These are phyloP conservation scores for Hydractinia echinata DNA, from an alignment of 30 jellyfish, hydroid and myxozoan species.

Conservation along the genomic window DNA sequence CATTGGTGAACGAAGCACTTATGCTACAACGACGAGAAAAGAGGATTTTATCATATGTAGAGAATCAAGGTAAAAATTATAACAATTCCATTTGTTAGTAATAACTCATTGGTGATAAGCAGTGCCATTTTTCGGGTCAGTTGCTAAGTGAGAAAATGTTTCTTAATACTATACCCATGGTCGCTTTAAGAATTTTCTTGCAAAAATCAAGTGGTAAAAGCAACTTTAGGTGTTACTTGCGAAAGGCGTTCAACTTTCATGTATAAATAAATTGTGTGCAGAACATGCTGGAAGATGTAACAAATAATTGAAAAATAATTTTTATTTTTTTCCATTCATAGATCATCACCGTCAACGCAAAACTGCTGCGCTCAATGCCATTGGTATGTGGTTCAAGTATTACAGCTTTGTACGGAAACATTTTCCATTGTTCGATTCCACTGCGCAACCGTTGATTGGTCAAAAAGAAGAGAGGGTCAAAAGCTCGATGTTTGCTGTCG, in stretches of 20 bases:
- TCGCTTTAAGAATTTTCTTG: too few relatives aligned
- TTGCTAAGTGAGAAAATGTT: too few relatives aligned
- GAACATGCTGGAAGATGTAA: too few relatives aligned
- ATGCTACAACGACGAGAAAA: constrained; percentile 72
- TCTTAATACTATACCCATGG: too few relatives aligned
- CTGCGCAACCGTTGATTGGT: background rate
- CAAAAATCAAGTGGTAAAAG: too few relatives aligned
- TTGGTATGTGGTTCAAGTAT: constrained; percentile 63
- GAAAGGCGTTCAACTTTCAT: too few relatives aligned
- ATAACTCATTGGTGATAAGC: too few relatives aligned
- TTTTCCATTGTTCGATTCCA: background rate
- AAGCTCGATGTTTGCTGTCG: background rate
- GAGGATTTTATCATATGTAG: constrained; percentile 71
- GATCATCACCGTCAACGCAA: constrained; percentile 43
- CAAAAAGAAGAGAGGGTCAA: background rate
- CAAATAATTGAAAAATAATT: too few relatives aligned
- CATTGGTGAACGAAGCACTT: constrained; percentile 75
- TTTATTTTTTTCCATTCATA: background rate
- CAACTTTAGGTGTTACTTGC: too few relatives aligned
- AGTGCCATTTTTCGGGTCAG: too few relatives aligned
- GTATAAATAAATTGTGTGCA: too few relatives aligned
- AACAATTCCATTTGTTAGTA: too few relatives aligned
- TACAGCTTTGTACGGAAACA: constrained; percentile 15
- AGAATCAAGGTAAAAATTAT: constrained; percentile 52
- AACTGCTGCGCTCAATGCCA: constrained; percentile 61